Base-by-base conservation (phyloP, 2,113 vertebrate genomes). In the Melanerpes aurifrons region DNA sequence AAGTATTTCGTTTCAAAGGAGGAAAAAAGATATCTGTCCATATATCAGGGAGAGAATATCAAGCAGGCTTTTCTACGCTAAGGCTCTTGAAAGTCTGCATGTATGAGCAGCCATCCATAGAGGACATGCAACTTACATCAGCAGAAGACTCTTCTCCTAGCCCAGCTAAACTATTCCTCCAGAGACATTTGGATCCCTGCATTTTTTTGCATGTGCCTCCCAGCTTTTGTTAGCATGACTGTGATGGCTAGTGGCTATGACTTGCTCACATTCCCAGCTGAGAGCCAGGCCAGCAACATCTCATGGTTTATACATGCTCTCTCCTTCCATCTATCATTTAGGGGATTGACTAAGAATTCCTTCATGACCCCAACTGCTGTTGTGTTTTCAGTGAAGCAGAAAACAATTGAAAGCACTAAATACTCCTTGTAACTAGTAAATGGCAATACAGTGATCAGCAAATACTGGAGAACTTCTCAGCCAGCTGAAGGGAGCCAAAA, bases 401-500 rank as follows among this genome's bases (percentile, higher is more conserved):
- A 90, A 83, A 82, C 76, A 81, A 91, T 8, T 67, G 62, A 69
- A 77, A 95, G 61, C 78, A 56, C 67, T 87, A 73, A 93, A 93
- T 87, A 56, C 50, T 62, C 87, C 37, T 89, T 78, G 63, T 54
- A 62, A 67, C 29, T 45, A 50, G 58, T 50, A 87, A 94, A 91
- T 15, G 24, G 22, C 78, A 90, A 80, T 63, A 54, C 26, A 87
- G 14, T 76, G 71, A 76, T 3, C 50, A 11, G 35, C 26, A 82
- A 89, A 76, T 56, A 71, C 56, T 61, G 29, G 19, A 91, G 56
- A 75, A 37, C 15, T 86, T 86, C 24, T 84, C 68, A 67, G 19
- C 15, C 16, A 77, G 3, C 57, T 53, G 32, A 75, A 22, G 19
- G 43, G 71, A 83, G 47, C 25, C 57, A 85, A 61, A 15, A 35